Base-by-base conservation (phyloP, 1,140 invertebrate species). In the Bombus huntii region DNA sequence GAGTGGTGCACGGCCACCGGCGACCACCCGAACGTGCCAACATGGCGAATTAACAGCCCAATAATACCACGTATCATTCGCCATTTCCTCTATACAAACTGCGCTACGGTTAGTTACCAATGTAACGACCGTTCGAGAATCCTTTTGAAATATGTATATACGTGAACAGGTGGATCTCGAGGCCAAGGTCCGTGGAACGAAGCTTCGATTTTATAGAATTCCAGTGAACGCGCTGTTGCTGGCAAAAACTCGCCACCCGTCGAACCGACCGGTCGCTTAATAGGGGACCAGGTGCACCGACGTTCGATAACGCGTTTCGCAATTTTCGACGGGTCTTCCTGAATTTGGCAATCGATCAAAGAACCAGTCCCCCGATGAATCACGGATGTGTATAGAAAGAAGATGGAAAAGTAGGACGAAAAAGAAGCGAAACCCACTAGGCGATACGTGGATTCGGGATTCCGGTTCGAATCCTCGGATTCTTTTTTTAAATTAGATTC, bases 21-120 rank as follows among this genome's bases (percentile, higher is more conserved):
- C 53, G 81, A 47, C 87, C 70, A 75, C 5, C 79, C 62, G 84
- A 65, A 75, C 88, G 84, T 89, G 88, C 79, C 88, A 86, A 89
- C 84, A 89, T 78, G 84, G 74, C 85, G 84, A 89, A 89, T 89
- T 89, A 89, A 89, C 88, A 89, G 81, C 88, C 85, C 84, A 87
- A 89, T 89, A 88, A 89, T 84, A 87, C 74, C n/a, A 34, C 62
- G 34, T 42, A 68, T 71, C 42, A 9, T 62, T 62, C 42, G 39
- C 22, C 22, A 22, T 37, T 34, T 42, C 37, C 44, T 28, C 22
- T 37, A 37, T 28, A 39, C 80, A 65, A 65, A 28, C 8, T 15
- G 42, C 42, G 13, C 3, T 9, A 13, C 3, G 12, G 25, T 34
- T 8, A 39, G 18, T 75, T 47, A 42, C 5, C 39, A 15, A 44